Evolutionary conservation across 2,888 invertebrate species (phyloP), one percentile per base, ranked within the genome.

Genomic region (Odontocolon sp.): DNA sequence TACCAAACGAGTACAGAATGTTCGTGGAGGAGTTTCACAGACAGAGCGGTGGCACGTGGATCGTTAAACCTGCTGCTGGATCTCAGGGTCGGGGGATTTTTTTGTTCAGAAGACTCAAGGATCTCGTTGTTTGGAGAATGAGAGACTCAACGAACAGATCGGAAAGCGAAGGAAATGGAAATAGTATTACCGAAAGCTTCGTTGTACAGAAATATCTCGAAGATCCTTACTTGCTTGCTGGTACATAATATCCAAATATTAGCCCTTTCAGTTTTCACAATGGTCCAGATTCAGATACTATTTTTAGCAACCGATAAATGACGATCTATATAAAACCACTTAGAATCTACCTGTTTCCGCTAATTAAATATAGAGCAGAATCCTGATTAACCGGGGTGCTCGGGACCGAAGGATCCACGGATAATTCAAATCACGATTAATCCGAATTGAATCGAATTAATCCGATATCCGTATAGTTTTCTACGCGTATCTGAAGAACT

Each of bases 41-140:
- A 70, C 91, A 91, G 71, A 91, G 91, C 45, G 92, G 92, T 6
- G 91, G 91, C 2, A 92, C 92, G n/a, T 94, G 94, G 93, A 94
- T 94, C 64, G 93, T 94, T 89, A 94, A 94, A 82, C 94, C 94
- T 0, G 92, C 92, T 0, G 91, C 91, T 1, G 92, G 92, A 31
- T 92, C 93, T 6, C 93, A 93, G 87, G 94, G 94, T 14, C 91
- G 91, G 73, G 94, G 94, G 6, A 94, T 94, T 42, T 94, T 94
- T 84, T 88, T 94, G 14, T 94, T 94, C 83, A 88, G 92, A 63
- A 92, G 91, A 50, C 69, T 90, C 14, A 88, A 85, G 70, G 87
- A 90, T 56, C 80, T 90, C n/a, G 74, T 78, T 14, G 88, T 89
- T 4, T 89, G 89, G 90, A 86, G 83, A 71, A 71, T 79, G 3